Conservation (phyloP, 1,140 invertebrate genomes). For the Drosophila persimilis region DNA sequence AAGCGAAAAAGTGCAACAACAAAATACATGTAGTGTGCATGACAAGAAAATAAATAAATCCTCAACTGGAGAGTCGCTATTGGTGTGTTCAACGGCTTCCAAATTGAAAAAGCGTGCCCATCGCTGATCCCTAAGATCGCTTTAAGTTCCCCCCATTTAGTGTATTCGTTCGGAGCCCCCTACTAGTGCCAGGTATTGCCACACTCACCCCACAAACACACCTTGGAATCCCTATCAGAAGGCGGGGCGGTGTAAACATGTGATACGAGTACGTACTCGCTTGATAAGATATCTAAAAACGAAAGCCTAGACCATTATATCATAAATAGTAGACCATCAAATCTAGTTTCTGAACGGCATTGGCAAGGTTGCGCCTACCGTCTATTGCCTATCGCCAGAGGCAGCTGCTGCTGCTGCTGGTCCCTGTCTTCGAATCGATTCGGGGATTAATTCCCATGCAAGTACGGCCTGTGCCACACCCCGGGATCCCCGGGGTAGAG, state of each 20-base stretch:
- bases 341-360: constrained; percentile 1
- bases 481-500: background rate
- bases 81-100: too few relatives aligned
- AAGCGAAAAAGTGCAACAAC: too few relatives aligned
- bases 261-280: background rate
- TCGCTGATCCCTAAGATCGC: too few relatives aligned
- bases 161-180: too few relatives aligned
- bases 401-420: constrained; percentile 25
- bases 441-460: constrained; percentile 40
- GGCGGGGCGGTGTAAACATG: constrained; percentile 16
- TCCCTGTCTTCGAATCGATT: constrained; percentile 46
- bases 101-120: too few relatives aligned
- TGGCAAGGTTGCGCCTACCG: constrained; percentile 28
- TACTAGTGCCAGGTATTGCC: too few relatives aligned
- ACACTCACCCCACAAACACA: too few relatives aligned
- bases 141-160: too few relatives aligned
- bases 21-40: too few relatives aligned
- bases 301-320: constrained; percentile 1
- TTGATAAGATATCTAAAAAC: constrained; percentile 42
- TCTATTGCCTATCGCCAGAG: background rate
- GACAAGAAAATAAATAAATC: too few relatives aligned
- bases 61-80: too few relatives aligned
- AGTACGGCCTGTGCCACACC: constrained; percentile 32
- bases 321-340: background rate
- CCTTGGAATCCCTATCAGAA: too few relatives aligned